Percentiles rank a stretch among this genome's conserved stretches.
Evolutionary conservation across 2,797 vertebrate genomes (phyloP).

Genomic region (Okamejei kenojei): DNA sequence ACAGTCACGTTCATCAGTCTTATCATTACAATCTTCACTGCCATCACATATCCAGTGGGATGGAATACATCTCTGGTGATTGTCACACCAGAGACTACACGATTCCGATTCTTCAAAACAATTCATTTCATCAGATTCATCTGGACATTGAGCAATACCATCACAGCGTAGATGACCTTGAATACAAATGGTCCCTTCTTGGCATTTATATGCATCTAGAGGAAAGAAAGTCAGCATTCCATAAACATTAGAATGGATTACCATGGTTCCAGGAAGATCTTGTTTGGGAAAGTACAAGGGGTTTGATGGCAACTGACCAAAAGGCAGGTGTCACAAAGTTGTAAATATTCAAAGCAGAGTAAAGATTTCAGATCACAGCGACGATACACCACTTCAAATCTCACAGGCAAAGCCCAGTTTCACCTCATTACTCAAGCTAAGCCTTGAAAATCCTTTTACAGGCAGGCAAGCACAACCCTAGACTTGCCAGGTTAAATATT

Average conservation of each 20-base stretch:
- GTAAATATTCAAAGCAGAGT: too few species aligned
- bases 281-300: too few species aligned
- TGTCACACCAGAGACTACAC: slow-evolving; percentile 44
- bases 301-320: too few species aligned
- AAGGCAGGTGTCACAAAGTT: too few species aligned
- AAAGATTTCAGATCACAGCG: too few species aligned
- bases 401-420: too few species aligned
- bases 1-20: slow-evolving; percentile 67
- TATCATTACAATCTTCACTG: slow-evolving; percentile 54
- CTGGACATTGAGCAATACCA: slow-evolving; percentile 54
- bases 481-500: not conserved
- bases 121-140: slow-evolving; percentile 58
- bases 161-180: slow-evolving; percentile 53
- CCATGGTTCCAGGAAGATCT: too few species aligned
- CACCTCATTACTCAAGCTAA: not conserved
- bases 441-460: not conserved
- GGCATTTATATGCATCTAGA: slow-evolving; percentile 59
- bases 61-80: slow-evolving; percentile 41
- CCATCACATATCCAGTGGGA: slow-evolving; percentile 44
- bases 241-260: not conserved
- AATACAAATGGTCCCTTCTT: slow-evolving; percentile 53
- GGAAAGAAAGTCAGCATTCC: not conserved
- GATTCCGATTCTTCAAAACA: slow-evolving; percentile 46
- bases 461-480: not conserved
- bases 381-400: too few species aligned